A percentile compares a stretch with the other conserved stretches of the same genome.
Evolutionary conservation across 1,140 invertebrate species (phyloP).

Genomic region (Physella acuta): DNA sequence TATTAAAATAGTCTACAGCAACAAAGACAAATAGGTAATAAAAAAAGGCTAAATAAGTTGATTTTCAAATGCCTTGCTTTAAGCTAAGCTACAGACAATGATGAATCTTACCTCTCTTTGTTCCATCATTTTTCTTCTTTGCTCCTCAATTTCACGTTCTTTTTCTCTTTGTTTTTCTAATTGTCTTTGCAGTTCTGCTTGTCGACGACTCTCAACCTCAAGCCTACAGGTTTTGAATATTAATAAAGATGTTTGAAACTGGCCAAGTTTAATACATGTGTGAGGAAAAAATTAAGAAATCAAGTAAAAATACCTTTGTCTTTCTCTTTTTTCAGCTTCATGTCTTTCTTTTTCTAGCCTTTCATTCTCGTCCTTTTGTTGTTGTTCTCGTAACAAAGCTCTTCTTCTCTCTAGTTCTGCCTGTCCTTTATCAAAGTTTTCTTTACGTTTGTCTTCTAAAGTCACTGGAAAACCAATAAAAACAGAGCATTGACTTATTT

Average conservation of each 20-base stretch:
- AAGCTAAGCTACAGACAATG: too few species aligned
- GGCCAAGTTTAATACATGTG: background rate
- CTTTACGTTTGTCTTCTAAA: conserved; percentile 95
- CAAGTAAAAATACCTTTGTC: conserved; percentile 62
- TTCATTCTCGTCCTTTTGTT: conserved; percentile 59
- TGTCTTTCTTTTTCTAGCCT: conserved; percentile 73
- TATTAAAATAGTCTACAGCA: background rate
- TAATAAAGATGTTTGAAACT: background rate
- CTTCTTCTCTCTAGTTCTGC: conserved; percentile 91
- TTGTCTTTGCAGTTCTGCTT: conserved; percentile 70
- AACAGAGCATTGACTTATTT: too few species aligned
- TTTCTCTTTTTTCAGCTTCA: conserved; percentile 83
- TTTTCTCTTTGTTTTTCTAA: conserved; percentile 80
- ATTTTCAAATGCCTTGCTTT: too few species aligned
- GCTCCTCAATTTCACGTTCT: conserved; percentile 66
- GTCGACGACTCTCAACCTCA: conserved; percentile 58
- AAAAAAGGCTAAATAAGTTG: too few species aligned
- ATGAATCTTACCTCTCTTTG: conserved; percentile 69
- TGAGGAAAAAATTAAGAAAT: background rate
- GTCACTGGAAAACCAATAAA: conserved; percentile 67
- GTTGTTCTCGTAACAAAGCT: conserved; percentile 72
- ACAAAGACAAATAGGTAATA: too few species aligned
- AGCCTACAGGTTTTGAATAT: conserved; percentile 46
- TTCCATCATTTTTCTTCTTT: conserved; percentile 62
- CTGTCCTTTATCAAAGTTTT: conserved; percentile 97